Evolutionary conservation across 2,797 vertebrate species (phyloP), one percentile per base, ranked within the genome.

Genomic region (Helostoma temminkii): DNA sequence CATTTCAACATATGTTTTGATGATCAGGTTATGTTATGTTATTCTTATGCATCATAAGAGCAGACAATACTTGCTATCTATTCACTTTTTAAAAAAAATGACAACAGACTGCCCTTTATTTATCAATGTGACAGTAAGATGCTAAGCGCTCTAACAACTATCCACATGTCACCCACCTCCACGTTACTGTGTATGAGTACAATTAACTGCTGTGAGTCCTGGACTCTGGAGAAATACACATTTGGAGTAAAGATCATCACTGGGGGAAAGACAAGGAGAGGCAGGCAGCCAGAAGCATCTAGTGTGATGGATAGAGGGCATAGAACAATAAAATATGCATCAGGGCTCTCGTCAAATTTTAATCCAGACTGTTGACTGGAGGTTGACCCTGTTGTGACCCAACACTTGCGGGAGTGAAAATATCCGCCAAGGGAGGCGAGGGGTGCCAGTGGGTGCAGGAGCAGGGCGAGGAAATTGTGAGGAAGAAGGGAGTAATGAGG

Each of bases 261-360:
- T 9, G 30, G 70, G 45, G 42, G 42, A 50, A 47, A 62, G 42
- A 49, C 3, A 49, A 71, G 58, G 22, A 54, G 53, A 74, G 76
- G 78, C 32, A 25, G 67, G 43, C 76, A 66, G 80, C 75, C 66
- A 62, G 76, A 39, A 66, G 71, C 69, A 78, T 82, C 79, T 48
- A 42, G 76, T 34, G 16, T 83, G 81, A 87, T 86, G 71, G 81
- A 83, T 85, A 63, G 75, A 84, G 71, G 83, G 74, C 79, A 60
- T 26, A 46, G 80, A 85, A 85, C 71, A 75, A 89, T 93, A 82
- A 93, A 93, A 92, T 90, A 93, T 93, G 88, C 84, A 92, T 90
- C 75, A 79, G 66, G 87, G 69, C 66, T 76, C 74, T 80, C 24
- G 75, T 92, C 81, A 89, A 92, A 91, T 83, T 90, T 93, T 92